Evolutionary conservation across 2,113 vertebrate genomes (phyloP), one percentile per base, ranked within the genome.

Genomic region (Sardina pilchardus): DNA sequence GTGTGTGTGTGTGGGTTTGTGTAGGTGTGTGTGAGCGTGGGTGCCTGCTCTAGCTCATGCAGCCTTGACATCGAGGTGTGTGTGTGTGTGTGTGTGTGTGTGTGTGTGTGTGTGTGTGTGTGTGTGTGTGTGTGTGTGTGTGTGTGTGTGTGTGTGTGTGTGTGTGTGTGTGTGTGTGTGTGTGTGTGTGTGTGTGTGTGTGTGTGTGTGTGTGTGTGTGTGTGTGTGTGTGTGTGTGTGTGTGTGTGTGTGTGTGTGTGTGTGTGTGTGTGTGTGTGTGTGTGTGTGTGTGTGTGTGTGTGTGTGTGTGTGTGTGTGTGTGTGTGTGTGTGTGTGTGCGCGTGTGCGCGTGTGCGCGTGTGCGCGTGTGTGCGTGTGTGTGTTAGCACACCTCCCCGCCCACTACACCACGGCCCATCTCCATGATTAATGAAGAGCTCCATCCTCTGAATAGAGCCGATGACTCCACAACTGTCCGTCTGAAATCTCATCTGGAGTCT

Each of bases 401-500:
- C 45, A 47, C 78, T n/a, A 26, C 50, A 47, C 80, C 63, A 81
- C 85, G 80, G 50, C 85, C 19, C 82, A 42, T 80, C 87, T 83
- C 81, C 36, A 82, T 90, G 87, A 90, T 90, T 90, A 90, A 90
- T 90, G 84, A 84, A 87, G 48, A 59, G 43, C 59, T 86, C 85
- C 21, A 6, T 85, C 39, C 84, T 50, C 84, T 81, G 59, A 87
- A 82, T 53, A 43, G 48, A 30, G 81, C 39, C 34, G 71, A 88
- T 87, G n/a, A 84, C 85, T 88, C 16, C 19, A 17, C 50, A 56
- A 3, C 26, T 9, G 14, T 30, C 3, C 30, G 16, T 75, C 26
- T 36, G 30, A 75, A 75, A 36, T 75, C 26, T 75, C 67, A 75
- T 75, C 67, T 36, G 67, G n/a, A 75, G 26, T 36, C 8, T 75